Base-by-base conservation (phyloP, 2,797 vertebrate genomes). In the Phalloptychus januarius region DNA sequence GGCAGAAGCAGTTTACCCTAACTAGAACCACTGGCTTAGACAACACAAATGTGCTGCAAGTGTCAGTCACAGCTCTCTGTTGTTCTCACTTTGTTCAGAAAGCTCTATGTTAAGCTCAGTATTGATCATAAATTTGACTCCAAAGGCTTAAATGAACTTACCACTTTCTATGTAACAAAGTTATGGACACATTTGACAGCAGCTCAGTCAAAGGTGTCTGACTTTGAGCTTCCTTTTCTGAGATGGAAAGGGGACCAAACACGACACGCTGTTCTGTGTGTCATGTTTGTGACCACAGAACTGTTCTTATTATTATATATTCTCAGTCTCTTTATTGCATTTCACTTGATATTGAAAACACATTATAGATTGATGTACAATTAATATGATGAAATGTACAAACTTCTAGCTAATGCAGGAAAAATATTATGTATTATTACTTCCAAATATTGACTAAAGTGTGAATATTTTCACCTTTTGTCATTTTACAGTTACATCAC, bases 251-350 rank as follows among this genome's bases (percentile, higher is more conserved):
- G 5, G 46, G 15, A 80, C 13, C 31, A 13, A 44, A 44, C 42
- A 44, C 42, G 11, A 44, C 42, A 44, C 40, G 8, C 7, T 40
- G 52, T 33, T 42, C 69, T 28, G 63, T 76, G 71, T 79, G 80
- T 82, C 75, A 61, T 31, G 31, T 61, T 1, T 45, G 67, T 77
- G 73, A 77, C 77, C 83, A 79, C 70, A 79, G 88, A 92, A 86
- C 88, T 91, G 90, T 93, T 89, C 88, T 93, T 92, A 50, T 50
- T 50, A 18, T 18, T 56, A 36, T 48, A 52, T 4, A 70, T 45
- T 45, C 16, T 20, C 13, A 25, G 16, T 15, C 38, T 44, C 23
- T 42, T 69, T 42, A 23, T 70, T 63, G 31, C 58, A 36, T 63
- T 63, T 63, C 8, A 16, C 28, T 31, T 31, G 20, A 18, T 67